A percentile compares a stretch with the other conserved stretches of the same genome.
These are phyloP conservation scores for Parazoanthus darwini DNA, from an alignment of 92 coral and sea anemone species.

Conservation along the genomic window DNA sequence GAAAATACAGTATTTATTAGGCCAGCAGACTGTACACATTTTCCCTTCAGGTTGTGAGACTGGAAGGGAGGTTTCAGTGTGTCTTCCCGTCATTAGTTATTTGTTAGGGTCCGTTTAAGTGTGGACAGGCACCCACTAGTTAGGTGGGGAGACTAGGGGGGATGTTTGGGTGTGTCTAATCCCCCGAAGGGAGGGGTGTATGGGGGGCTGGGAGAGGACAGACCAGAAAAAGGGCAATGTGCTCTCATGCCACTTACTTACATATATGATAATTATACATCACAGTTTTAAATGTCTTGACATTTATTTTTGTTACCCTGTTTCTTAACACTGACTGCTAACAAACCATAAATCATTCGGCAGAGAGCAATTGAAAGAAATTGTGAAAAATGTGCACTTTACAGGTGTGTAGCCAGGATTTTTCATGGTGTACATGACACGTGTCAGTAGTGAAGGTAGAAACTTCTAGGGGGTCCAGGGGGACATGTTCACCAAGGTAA, in stretches of 20 bases:
- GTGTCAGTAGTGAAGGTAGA: conserved; percentile 8
- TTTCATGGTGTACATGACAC: conserved; percentile 8
- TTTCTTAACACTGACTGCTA: conserved; percentile 7
- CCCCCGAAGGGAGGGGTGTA: conserved; percentile 9
- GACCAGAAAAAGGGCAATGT: conserved; percentile 8
- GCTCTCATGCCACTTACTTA: conserved; percentile 8
- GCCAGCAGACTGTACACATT: neutral
- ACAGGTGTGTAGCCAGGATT: conserved; percentile 9
- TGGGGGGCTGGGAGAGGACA: conserved; percentile 12
- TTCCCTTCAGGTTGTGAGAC: neutral
- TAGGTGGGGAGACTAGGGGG: conserved; percentile 11
- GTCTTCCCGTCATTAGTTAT: neutral
- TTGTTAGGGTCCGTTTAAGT: neutral
- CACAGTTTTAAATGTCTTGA: conserved; percentile 6
- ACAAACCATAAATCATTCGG: conserved; percentile 7
- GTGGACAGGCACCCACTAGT: conserved; percentile 7
- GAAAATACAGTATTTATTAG: neutral
- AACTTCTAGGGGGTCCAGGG: conserved; percentile 11
- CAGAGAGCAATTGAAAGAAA: conserved; percentile 7
- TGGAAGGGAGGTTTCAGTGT: neutral
- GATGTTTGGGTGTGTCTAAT: conserved; percentile 8
- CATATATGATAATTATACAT: conserved; percentile 4
- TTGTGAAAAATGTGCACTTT: conserved; percentile 6
- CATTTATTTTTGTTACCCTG: conserved; percentile 6
- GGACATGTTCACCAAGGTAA: conserved; percentile 8